phyloP scores from a whole-genome alignment of 2,113 vertebrate species.

The Ptilonorhynchus violaceus region DNA sequence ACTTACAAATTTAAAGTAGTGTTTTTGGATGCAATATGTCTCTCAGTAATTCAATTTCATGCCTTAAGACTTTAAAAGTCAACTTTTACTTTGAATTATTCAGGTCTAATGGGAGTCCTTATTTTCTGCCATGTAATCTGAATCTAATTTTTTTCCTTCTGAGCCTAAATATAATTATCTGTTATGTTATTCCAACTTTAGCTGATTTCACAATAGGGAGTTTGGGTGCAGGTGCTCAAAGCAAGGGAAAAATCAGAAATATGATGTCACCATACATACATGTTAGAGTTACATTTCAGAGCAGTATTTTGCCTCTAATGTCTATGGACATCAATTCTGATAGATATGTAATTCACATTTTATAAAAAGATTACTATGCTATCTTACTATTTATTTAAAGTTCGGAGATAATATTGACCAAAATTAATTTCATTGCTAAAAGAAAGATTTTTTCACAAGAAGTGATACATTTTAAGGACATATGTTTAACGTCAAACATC shows the following conservation, averaged over 20 bases:
- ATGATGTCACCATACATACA: neutral
- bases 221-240: neutral
- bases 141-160: neutral
- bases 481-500: neutral
- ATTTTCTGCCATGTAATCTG: neutral
- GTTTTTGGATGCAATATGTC: neutral
- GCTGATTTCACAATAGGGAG: neutral
- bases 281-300: neutral
- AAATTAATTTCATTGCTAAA: neutral
- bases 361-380: neutral
- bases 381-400: neutral
- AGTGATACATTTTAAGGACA: neutral
- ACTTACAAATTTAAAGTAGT: neutral
- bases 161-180: neutral
- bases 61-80: neutral
- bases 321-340: neutral
- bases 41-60: neutral
- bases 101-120: neutral
- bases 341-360: neutral
- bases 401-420: neutral
- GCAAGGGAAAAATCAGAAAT: neutral
- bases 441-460: neutral
- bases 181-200: neutral
- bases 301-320: neutral
- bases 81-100: neutral